Conservation (phyloP, 1,140 invertebrate genomes). For the Drosophila arizonae region DNA sequence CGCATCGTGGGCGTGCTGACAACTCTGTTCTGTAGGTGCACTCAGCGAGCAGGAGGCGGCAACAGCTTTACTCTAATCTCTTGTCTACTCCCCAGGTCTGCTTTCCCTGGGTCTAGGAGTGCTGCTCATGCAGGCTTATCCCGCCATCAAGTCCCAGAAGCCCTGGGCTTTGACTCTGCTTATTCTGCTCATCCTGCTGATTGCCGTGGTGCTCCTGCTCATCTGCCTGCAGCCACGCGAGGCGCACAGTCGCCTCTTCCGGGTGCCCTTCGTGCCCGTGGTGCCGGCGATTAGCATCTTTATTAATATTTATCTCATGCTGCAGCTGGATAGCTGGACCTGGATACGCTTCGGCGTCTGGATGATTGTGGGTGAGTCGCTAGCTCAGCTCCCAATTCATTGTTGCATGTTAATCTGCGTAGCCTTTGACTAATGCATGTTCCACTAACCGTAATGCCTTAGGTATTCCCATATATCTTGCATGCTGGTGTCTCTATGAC, state of each 20-base stretch:
- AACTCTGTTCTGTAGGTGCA: conserved; percentile 62
- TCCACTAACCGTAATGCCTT: conserved; percentile 47
- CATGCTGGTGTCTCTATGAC: conserved; percentile 78
- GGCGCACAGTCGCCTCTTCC: conserved; percentile 60
- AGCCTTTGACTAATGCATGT: conserved; percentile 58
- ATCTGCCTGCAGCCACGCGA: conserved; percentile 74
- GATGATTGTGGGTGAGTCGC: conserved; percentile 85
- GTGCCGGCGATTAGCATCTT: conserved; percentile 88
- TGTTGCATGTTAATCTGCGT: conserved; percentile 50
- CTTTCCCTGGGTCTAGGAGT: conserved; percentile 66
- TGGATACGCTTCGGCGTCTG: conserved; percentile 90
- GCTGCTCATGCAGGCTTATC: conserved; percentile 67
- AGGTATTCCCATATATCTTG: conserved; percentile 77
- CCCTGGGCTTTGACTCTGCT: conserved; percentile 66
- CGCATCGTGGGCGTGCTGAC: conserved; percentile 66
- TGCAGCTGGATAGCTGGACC: conserved; percentile 86
- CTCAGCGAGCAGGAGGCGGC: neutral
- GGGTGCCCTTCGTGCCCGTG: conserved; percentile 89
- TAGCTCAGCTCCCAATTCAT: neutral
- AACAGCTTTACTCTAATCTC: neutral
- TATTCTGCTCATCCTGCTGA: conserved; percentile 53
- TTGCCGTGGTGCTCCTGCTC: conserved; percentile 53
- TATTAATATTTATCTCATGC: conserved; percentile 89
- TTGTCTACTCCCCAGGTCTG: conserved; percentile 44
- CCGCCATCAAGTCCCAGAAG: conserved; percentile 47